Conservation (phyloP, 2,888 invertebrate species). For the Eupeodes latifasciatus region DNA sequence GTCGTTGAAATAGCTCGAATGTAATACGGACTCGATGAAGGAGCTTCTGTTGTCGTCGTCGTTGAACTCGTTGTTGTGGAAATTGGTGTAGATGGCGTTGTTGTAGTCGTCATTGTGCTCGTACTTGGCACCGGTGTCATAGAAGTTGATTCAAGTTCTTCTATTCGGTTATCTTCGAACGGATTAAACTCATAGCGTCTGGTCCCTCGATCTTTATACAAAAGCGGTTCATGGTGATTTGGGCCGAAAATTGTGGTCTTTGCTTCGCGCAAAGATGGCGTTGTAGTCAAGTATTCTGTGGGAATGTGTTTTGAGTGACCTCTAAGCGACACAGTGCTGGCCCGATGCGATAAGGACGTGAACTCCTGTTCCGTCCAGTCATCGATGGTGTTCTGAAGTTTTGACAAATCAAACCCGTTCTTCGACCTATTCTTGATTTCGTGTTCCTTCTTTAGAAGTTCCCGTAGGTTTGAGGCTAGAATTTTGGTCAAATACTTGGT, state of each 20-base stretch:
- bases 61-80: constrained; percentile 85
- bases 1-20: constrained; percentile 75
- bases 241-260: constrained; percentile 80
- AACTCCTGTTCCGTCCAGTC: constrained; percentile 93
- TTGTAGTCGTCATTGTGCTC: constrained; percentile 62
- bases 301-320: constrained; percentile 91
- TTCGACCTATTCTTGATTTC: constrained; percentile 79
- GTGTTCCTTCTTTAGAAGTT: constrained; percentile 84
- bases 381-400: constrained; percentile 92
- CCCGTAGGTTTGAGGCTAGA: constrained; percentile 85
- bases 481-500: constrained; percentile 83
- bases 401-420: constrained; percentile 88
- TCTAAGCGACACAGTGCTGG: constrained; percentile 86
- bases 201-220: constrained; percentile 77
- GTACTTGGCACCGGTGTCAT: constrained; percentile 72
- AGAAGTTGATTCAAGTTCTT: constrained; percentile 66
- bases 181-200: constrained; percentile 79
- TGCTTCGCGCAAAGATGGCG: constrained; percentile 83
- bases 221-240: constrained; percentile 80
- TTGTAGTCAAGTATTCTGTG: constrained; percentile 89
- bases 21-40: constrained; percentile 79
- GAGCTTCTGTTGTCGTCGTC: constrained; percentile 82
- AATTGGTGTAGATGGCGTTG: constrained; percentile 84
- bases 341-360: constrained; percentile 85
- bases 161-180: constrained; percentile 80